A percentile compares a stretch with the other conserved stretches of the same genome.
These are phyloP conservation scores for Hymenochirus boettgeri DNA, from an alignment of 2,113 vertebrate genomes.

Conservation along the genomic window DNA sequence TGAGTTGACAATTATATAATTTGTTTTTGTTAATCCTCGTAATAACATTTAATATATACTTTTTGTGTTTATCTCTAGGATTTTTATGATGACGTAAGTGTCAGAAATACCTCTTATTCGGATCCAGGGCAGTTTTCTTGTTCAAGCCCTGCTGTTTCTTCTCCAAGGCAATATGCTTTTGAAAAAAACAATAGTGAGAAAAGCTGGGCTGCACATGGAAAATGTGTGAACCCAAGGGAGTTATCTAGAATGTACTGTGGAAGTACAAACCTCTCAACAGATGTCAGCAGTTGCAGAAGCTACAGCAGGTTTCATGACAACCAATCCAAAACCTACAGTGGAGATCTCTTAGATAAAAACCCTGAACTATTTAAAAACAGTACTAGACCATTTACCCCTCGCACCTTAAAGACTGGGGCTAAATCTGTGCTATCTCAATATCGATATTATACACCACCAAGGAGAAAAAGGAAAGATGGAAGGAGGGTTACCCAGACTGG, in stretches of 20 bases:
- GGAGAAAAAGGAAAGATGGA: conserved; percentile 54
- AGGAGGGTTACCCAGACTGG: too few species aligned
- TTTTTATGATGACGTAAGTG: background rate
- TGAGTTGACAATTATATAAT: too few species aligned
- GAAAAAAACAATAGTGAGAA: background rate
- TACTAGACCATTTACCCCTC: conserved; percentile 78
- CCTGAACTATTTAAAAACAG: conserved; percentile 71
- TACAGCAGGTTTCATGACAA: conserved; percentile 57
- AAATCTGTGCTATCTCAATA: conserved; percentile 78
- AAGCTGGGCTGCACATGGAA: background rate
- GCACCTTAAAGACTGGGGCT: conserved; percentile 78
- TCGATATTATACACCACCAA: conserved; percentile 81
- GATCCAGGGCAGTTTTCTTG: background rate
- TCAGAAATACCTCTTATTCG: background rate
- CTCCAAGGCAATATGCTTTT: background rate
- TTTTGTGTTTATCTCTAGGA: background rate
- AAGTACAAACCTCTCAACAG: background rate
- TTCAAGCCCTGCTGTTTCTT: conserved; percentile 1
- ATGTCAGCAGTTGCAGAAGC: background rate
- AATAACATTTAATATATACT: background rate
- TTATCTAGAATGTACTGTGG: background rate
- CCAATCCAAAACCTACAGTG: conserved; percentile 60
- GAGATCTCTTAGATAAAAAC: conserved; percentile 84
- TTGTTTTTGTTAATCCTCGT: too few species aligned
- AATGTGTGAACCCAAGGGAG: background rate